Evolutionary conservation across 2,888 invertebrate genomes (phyloP), one percentile per base, ranked within the genome.

Genomic region (Epinotia demarniana): DNA sequence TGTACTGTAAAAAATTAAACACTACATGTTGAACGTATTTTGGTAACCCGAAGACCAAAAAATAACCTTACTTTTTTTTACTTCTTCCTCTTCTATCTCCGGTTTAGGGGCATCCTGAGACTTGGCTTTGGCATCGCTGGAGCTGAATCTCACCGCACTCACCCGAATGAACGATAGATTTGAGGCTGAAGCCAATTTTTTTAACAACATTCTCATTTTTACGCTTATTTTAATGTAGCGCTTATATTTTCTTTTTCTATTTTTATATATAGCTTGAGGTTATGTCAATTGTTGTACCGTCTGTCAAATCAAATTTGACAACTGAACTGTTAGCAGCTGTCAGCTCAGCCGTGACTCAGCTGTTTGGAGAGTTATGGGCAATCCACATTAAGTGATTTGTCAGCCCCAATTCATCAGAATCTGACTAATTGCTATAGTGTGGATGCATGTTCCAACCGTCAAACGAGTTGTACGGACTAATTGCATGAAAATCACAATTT

Each of bases 201-300:
- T 84, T 80, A 94, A 85, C 87, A 97, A 77, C 80, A 85, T 81
- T 74, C 88, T 87, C 93, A 93, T 92, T 80, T 78, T 75, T 57
- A 27, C 23, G 18, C 57, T 57, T 60, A 8, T 18, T n/a, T 23
- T 68, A 58, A 58, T 0, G 33, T 49, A 18, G 3, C 46, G 46
- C 60, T 60, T 55, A 19, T 13, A 49, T 27, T 58, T 19, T 23
- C 64, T 64, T 53, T 27, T 27, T 53, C 27, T 66, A 66, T 58
- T 11, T 23, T 27, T 64, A 64, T 27, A 53, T 66, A 66, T 66
- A 66, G 53, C 53, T 64, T 33, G 61, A 61, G 61, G 16, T 13
- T 33, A 61, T 62, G 62, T 39, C 62, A 61, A 61, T 23, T 64
- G 46, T 66, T 66, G 23, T 66, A 53, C 46, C 64, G 49, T 16